Evolutionary conservation across 1,140 invertebrate species (phyloP).

Genomic region (Trachymyrmex cornetzi): DNA sequence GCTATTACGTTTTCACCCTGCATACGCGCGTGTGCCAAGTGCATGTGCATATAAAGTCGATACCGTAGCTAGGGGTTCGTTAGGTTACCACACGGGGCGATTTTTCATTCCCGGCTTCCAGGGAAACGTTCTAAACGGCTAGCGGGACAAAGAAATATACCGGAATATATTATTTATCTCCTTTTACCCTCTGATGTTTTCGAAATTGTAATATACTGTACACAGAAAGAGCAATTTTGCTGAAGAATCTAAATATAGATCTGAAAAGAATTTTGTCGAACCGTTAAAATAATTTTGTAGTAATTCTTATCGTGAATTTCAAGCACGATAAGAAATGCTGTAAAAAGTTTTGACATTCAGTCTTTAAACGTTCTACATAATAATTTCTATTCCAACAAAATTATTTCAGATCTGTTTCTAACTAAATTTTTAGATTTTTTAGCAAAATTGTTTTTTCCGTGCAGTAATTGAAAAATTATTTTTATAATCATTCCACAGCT

Average conservation of each 20-base stretch:
- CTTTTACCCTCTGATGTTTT: background rate
- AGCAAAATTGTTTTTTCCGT: too few relatives aligned
- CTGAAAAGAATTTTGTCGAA: too few relatives aligned
- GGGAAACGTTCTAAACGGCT: background rate
- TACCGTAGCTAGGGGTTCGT: conserved; percentile 48
- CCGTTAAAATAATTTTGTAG: too few relatives aligned
- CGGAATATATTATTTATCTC: background rate
- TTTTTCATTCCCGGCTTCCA: conserved; percentile 9
- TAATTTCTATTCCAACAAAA: too few relatives aligned
- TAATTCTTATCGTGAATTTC: too few relatives aligned
- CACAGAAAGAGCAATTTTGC: too few relatives aligned
- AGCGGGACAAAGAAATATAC: background rate
- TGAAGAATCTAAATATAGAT: too few relatives aligned
- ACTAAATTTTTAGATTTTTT: too few relatives aligned
- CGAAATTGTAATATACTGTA: background rate
- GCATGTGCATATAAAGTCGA: conserved; percentile 43
- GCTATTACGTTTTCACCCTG: conserved; percentile 36
- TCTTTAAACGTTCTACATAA: too few relatives aligned
- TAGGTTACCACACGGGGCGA: background rate
- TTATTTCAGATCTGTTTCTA: too few relatives aligned
- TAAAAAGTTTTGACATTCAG: too few relatives aligned
- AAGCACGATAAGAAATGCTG: too few relatives aligned
- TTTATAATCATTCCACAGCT: background rate
- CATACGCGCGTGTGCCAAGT: conserved; percentile 26
- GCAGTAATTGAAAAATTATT: background rate